Conservation (phyloP, 2,113 vertebrate species). For the Grammatotria lemairii region DNA sequence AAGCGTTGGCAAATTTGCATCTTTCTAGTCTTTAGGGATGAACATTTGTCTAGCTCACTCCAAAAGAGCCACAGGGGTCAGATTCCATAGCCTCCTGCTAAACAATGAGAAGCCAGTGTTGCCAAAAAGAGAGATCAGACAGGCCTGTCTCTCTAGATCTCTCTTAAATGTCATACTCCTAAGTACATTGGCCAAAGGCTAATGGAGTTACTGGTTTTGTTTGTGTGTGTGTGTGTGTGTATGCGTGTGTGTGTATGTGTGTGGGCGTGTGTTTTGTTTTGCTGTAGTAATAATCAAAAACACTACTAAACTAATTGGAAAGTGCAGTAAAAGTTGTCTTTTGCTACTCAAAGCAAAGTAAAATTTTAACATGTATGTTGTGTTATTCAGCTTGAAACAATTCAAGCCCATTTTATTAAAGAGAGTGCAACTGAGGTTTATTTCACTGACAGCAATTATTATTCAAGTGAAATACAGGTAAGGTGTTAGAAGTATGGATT, state of each 20-base stretch:
- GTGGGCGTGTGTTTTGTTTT: rapidly evolving
- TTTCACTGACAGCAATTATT: neutral
- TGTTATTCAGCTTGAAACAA: neutral
- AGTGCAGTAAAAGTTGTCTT: neutral
- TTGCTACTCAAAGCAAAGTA: neutral
- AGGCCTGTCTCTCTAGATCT: slow-evolving; percentile 27
- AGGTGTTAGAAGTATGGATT: neutral
- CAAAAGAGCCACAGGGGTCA: slow-evolving; percentile 5
- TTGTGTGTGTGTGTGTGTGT: neutral
- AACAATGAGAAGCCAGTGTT: slow-evolving; percentile 18
- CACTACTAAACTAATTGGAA: neutral
- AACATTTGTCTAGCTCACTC: slow-evolving; percentile 27
- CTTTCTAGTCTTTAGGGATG: neutral
- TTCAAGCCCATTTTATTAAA: neutral
- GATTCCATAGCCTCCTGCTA: neutral
- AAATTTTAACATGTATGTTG: neutral
- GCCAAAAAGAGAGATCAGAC: slow-evolving; percentile 11
- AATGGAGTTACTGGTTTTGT: neutral
- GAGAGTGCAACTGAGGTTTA: neutral
- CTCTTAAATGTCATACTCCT: slow-evolving; percentile 1
- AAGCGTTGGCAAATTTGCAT: neutral
- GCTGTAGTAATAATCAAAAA: neutral
- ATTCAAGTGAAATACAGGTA: neutral
- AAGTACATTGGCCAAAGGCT: slow-evolving; percentile 11
- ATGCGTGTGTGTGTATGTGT: rapidly evolving